These are phyloP conservation scores for Abramis brama DNA, from an alignment of 2,113 vertebrate genomes.

Conservation along the genomic window DNA sequence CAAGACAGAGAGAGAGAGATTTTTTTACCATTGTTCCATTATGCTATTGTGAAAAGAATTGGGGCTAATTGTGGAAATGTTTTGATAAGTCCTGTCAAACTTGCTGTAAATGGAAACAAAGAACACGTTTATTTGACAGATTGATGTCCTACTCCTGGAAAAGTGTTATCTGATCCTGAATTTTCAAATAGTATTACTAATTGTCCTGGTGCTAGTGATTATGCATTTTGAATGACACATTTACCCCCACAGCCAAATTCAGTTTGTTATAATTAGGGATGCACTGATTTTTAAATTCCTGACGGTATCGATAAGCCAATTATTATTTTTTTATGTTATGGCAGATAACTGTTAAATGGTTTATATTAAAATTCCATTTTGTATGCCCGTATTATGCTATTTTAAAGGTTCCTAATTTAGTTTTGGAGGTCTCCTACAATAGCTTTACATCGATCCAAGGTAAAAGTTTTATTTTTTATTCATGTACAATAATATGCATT, in stretches of 20 bases:
- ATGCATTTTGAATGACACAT: background rate
- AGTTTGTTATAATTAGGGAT: constrained; percentile 12
- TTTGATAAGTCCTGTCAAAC: constrained; percentile 36
- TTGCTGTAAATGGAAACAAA: background rate
- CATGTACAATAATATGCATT: no score
- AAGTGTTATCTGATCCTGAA: constrained; percentile 3
- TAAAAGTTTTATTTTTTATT: no score
- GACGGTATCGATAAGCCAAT: background rate
- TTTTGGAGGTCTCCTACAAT: no score
- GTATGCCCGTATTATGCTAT: no score
- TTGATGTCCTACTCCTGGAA: constrained; percentile 6
- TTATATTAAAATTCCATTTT: background rate
- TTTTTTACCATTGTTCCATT: constrained; percentile 6
- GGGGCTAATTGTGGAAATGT: constrained; percentile 21
- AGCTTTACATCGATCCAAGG: no score
- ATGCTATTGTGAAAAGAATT: constrained; percentile 5
- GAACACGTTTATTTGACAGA: constrained; percentile 14
- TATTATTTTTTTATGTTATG: background rate
- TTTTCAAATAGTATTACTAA: background rate
- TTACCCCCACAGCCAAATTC: background rate
- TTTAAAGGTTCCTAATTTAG: no score
- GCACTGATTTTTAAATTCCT: background rate
- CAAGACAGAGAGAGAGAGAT: background rate
- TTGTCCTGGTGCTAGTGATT: background rate
- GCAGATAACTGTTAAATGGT: background rate